Base-by-base conservation (phyloP, 53 echinoderm and acorn worm genomes). In the Hippasteria phrygiana region DNA sequence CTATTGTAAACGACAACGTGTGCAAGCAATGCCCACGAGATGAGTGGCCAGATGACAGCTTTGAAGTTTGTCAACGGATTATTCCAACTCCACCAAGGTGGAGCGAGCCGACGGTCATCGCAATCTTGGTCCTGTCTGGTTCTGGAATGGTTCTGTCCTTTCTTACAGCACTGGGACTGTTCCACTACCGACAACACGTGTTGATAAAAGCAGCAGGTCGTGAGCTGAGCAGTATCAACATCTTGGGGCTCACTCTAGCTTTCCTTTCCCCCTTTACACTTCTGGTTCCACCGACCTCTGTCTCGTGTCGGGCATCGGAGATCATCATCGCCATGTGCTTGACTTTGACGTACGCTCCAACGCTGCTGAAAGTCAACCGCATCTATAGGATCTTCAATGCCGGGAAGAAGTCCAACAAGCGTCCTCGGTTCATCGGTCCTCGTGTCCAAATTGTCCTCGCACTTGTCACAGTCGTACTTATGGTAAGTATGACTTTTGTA, bases 31-130 rank as follows among this genome's bases (percentile, higher is more conserved):
- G 96, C 50, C 78, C 69, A 0, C 24, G 65, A 16, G 90, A 91
- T 48, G 87, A 93, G 47, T 92, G 93, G 78, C 96, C 96, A 1
- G 90, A 96, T 53, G 28, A 34, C n/a, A 59, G 55, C 48, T 88
- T 93, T 32, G 80, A 51, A 20, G 75, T 71, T 10, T 96, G 96
- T 64, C 62, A 26, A 6, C 73, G 35, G 34, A 91, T 95, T 18
- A 78, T 83, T 4, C 78, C 88, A 5, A 80, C 90, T 18, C 74
- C 84, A 2, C 83, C 95, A 13, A 83, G 55, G 29, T 90, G 93
- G 93, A 71, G 71, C 34, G 95, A 91, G 35, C 91, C 95, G 3
- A 69, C 87, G 14, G 76, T 93, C 0, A 50, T 88, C 0, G 78
- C 70, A 35, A 75, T 93, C 50, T 38, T 91, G 37, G 48, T 89